These are phyloP conservation scores for Amiota communis DNA, from an alignment of 2,888 invertebrate species.

Conservation along the genomic window DNA sequence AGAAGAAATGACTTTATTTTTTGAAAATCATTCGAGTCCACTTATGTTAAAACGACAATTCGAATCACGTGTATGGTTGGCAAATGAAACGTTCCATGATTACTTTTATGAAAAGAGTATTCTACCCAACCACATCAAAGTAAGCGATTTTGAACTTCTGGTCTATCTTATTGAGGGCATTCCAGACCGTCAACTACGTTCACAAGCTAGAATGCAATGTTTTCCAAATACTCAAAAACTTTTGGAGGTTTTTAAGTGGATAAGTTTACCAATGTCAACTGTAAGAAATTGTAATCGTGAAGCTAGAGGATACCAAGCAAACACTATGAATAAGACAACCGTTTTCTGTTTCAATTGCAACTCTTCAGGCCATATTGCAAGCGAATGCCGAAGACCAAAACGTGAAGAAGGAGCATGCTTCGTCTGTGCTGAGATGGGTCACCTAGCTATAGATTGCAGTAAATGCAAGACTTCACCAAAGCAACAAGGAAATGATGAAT, in stretches of 20 bases:
- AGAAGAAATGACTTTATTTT: too few species aligned
- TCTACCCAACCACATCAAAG: not conserved
- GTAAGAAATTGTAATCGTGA: not conserved
- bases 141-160: not conserved
- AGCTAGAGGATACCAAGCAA: too few species aligned
- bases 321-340: too few species aligned
- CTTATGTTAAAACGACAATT: not conserved
- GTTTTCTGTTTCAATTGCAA: too few species aligned
- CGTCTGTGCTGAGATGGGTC: conserved; percentile 11
- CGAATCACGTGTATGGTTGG: not conserved
- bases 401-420: conserved; percentile 4
- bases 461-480: too few species aligned
- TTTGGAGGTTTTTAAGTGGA: not conserved
- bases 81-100: too few species aligned
- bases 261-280: not conserved
- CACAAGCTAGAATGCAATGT: conserved; percentile 1
- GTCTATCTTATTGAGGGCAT: too few species aligned
- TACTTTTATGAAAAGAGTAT: conserved; percentile 8
- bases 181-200: too few species aligned
- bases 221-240: not conserved
- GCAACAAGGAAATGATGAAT: too few species aligned
- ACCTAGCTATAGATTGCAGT: too few species aligned
- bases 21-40: too few species aligned
- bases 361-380: too few species aligned
- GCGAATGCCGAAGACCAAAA: conserved; percentile 16